These are phyloP conservation scores for Phaedon cochleariae DNA, from an alignment of 2,888 invertebrate species.

Conservation along the genomic window DNA sequence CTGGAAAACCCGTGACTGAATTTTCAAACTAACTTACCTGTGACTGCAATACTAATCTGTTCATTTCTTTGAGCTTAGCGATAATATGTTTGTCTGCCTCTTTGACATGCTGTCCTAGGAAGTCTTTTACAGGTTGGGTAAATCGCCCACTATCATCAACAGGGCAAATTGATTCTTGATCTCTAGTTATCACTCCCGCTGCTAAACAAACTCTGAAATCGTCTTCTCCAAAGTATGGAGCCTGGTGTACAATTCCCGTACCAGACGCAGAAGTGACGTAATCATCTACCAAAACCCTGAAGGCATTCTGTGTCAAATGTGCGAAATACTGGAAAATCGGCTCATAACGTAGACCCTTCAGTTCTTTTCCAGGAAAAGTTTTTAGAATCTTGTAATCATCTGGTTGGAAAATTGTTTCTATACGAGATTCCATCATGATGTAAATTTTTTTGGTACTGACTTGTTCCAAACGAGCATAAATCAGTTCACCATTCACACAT, in stretches of 20 bases:
- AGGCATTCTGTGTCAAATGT: conserved; percentile 69
- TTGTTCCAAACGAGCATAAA: conserved; percentile 84
- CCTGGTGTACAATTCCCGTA: conserved; percentile 93
- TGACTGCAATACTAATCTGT: conserved; percentile 78
- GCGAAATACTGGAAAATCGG: conserved; percentile 92
- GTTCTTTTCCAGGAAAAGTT: conserved; percentile 79
- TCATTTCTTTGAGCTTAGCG: conserved; percentile 77
- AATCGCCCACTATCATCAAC: conserved; percentile 93
- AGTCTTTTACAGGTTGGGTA: conserved; percentile 84
- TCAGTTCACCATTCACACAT: conserved; percentile 88
- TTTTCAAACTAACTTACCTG: conserved; percentile 61
- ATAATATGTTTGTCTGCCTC: conserved; percentile 97
- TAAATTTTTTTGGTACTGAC: conserved; percentile 74
- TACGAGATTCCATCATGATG: conserved; percentile 85
- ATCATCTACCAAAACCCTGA: conserved; percentile 83
- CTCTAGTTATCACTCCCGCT: conserved; percentile 84
- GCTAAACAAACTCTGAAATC: conserved; percentile 87
- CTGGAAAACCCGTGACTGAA: too few relatives aligned
- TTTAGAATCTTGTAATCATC: conserved; percentile 82
- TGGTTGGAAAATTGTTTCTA: conserved; percentile 77
- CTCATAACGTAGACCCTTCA: conserved; percentile 77
- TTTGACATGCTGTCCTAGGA: conserved; percentile 91
- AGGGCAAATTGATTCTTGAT: conserved; percentile 91
- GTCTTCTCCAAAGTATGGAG: conserved; percentile 99
- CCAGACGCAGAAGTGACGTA: conserved; percentile 98